phyloP scores from a whole-genome alignment of 1,140 invertebrate genomes.

The Dreissena polymorpha region DNA sequence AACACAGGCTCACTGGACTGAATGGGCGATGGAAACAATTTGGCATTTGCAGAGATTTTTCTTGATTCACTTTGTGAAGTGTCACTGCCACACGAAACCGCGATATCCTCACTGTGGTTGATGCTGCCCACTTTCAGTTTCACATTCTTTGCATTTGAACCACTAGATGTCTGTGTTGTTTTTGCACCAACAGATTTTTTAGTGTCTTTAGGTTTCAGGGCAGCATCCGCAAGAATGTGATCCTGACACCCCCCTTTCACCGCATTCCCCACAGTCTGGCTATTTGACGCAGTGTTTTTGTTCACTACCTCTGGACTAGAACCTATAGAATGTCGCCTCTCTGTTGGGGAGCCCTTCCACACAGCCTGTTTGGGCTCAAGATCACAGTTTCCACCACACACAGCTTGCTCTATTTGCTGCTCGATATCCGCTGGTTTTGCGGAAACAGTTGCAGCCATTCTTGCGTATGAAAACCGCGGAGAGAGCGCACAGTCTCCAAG shows the following conservation, averaged over 20 bases:
- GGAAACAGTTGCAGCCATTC: constrained; percentile 63
- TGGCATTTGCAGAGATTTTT: no score
- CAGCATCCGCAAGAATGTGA: constrained; percentile 30
- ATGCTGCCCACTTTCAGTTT: no score
- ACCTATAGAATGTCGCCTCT: constrained; percentile 74
- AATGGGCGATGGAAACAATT: no score
- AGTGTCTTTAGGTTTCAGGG: neutral
- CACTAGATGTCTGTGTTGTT: no score
- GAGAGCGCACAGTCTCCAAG: constrained; percentile 46
- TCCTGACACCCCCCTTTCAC: constrained; percentile 59
- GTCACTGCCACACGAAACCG: no score
- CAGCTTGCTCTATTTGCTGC: constrained; percentile 9
- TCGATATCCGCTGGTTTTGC: constrained; percentile 30
- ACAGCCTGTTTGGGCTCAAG: constrained; percentile 60
- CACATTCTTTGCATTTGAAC: no score
- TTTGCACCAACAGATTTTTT: neutral
- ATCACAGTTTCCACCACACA: constrained; percentile 31
- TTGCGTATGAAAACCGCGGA: constrained; percentile 71
- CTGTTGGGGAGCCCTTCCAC: constrained; percentile 73
- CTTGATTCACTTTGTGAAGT: no score
- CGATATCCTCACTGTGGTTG: no score
- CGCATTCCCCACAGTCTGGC: constrained; percentile 8
- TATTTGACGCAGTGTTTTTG: constrained; percentile 31
- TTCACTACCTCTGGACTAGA: constrained; percentile 70
- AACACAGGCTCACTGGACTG: no score